Conservation (phyloP, 2,888 invertebrate species). For the Magallana nippona region DNA sequence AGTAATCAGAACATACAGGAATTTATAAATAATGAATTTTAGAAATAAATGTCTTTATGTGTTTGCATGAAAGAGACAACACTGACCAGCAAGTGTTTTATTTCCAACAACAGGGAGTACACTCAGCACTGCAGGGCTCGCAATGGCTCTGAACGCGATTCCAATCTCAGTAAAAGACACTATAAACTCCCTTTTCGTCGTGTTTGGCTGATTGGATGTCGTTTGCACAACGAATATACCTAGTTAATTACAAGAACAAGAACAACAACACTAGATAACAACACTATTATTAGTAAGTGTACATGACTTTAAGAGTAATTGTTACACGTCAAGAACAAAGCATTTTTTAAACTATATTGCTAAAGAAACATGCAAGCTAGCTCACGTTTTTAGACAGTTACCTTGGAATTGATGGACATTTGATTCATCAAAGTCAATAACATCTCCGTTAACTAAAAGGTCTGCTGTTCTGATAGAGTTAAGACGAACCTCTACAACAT, state of each 20-base stretch:
- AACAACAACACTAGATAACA: not conserved
- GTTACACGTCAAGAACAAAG: no score
- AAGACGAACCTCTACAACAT: constrained; percentile 38
- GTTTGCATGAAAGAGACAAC: not conserved
- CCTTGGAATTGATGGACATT: not conserved
- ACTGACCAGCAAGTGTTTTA: not conserved
- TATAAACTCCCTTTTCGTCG: not conserved
- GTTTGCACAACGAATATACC: not conserved
- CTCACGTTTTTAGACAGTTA: no score
- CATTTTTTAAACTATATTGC: no score
- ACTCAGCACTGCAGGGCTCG: not conserved
- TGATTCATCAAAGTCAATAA: constrained; percentile 40
- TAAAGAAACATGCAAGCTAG: no score
- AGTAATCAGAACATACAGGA: no score
- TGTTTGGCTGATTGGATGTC: not conserved
- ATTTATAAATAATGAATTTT: not conserved
- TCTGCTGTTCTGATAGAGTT: constrained; percentile 47
- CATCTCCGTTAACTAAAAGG: constrained; percentile 45
- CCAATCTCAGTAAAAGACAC: not conserved
- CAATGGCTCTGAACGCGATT: not conserved
- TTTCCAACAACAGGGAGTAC: not conserved
- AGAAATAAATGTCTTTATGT: not conserved
- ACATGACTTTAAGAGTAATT: no score
- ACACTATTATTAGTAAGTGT: no score
- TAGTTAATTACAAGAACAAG: not conserved